Evolutionary conservation across 2,113 vertebrate species (phyloP), one percentile per base, ranked within the genome.

Genomic region (Mormyrus iriodes): DNA sequence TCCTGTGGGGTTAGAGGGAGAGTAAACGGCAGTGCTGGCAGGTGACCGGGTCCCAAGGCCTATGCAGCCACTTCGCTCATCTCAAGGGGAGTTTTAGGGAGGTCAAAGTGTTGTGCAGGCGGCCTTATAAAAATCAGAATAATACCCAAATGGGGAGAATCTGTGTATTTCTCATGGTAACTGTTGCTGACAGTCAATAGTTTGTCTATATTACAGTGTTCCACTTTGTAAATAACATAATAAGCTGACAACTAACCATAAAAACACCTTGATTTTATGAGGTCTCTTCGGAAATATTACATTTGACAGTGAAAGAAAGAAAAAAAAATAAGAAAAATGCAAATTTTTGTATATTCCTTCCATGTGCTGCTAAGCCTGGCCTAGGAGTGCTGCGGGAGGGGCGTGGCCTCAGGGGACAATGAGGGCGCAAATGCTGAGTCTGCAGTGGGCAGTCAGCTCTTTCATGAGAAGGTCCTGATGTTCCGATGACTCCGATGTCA

Each of bases 331-430:
- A 95, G 94, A 91, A 76, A 95, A 94, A 85, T 92, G 92, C 92
- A 91, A 93, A 94, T 97, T 98, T 97, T 97, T 86, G 42, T 76
- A 96, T 96, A 95, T 98, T 98, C 97, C 97, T 99, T 97, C 97
- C 97, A 98, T 98, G 98, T 99, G 98, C 98, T 99, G 98, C 98
- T 99, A 99, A 94, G 97, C 95, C 94, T 97, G 97, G 97, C 97
- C 98, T 95, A 96, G 97, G 98, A 98, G 97, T 97, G 98, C 98
- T 98, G 98, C 98, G 97, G 97, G 96, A 95, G 96, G 94, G 97
- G 97, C 97, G 97, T 97, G 97, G 97, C 96, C 97, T 96, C 96
- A 97, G 96, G 96, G 96, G 96, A 95, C 96, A 96, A 96, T 95
- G 95, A 96, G 90, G 96, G 95, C 95, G 95, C 95, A 93, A 95